phyloP scores from a whole-genome alignment of 2,113 vertebrate genomes.

The Climacteris rufus region DNA sequence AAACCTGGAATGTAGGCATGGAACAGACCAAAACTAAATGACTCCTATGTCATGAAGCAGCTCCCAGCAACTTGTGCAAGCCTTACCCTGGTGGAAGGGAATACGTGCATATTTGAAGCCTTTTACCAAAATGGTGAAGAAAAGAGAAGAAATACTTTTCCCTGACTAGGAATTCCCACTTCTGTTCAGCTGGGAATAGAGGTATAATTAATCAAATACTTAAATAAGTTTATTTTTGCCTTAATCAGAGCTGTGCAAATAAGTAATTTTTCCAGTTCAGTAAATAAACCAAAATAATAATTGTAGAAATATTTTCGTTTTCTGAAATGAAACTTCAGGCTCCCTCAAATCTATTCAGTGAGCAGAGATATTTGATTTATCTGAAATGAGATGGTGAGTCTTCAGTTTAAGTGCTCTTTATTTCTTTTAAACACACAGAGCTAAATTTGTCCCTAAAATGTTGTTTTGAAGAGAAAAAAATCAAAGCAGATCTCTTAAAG shows the following conservation, averaged over 20 bases:
- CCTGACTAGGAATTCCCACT: constrained; percentile 9
- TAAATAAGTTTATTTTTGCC: constrained; percentile 24
- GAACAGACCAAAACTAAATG: not conserved
- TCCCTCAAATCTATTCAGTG: not conserved
- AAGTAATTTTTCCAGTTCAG: not conserved
- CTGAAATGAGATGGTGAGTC: not conserved
- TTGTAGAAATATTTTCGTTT: not conserved
- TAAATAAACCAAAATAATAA: constrained; percentile 16
- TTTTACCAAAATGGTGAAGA: not conserved
- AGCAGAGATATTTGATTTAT: not conserved
- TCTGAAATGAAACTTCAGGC: not conserved
- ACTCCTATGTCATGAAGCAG: not conserved
- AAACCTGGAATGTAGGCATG: not conserved
- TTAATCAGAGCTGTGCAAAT: constrained; percentile 25
- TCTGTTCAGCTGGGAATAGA: not conserved
- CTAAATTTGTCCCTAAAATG: not conserved
- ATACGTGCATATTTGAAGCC: not conserved
- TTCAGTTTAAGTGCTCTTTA: not conserved
- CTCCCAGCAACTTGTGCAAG: not conserved
- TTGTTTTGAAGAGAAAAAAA: not conserved
- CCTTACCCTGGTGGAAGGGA: not conserved
- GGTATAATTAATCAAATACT: constrained; percentile 19
- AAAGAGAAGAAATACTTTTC: not conserved
- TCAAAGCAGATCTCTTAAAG: not conserved
- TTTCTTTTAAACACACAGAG: not conserved